A percentile compares a stretch with the other conserved stretches of the same genome.
Evolutionary conservation across 2,888 invertebrate genomes (phyloP).

Genomic region (Agrotis exclamationis): DNA sequence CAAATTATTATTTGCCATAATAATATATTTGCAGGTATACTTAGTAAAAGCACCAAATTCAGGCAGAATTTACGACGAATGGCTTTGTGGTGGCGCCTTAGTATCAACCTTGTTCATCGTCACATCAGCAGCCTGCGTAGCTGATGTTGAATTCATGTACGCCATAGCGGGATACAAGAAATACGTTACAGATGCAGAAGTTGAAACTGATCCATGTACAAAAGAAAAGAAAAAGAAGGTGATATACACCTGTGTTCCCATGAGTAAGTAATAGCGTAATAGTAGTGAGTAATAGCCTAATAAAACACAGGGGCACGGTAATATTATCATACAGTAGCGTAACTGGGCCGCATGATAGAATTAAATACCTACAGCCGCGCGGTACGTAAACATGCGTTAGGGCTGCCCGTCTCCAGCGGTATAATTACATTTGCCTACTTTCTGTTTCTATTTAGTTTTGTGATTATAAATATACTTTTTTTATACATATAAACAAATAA

Average conservation of each 20-base stretch:
- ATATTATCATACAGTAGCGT: no score
- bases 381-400: no score
- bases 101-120: slow-evolving; percentile 62
- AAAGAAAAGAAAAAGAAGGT: slow-evolving; percentile 70
- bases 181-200: slow-evolving; percentile 61
- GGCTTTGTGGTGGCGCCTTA: slow-evolving; percentile 74
- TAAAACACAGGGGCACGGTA: no score
- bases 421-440: no score
- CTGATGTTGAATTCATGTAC: slow-evolving; percentile 70
- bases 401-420: no score
- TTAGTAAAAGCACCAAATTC: slow-evolving; percentile 63
- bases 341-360: no score
- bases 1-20: neutral
- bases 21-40: slow-evolving; percentile 67
- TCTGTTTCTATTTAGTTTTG: no score
- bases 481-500: no score
- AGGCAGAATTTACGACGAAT: slow-evolving; percentile 62
- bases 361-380: no score
- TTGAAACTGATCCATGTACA: slow-evolving; percentile 70
- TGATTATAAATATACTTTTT: no score
- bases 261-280: slow-evolving; percentile 35
- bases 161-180: slow-evolving; percentile 72
- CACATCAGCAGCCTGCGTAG: slow-evolving; percentile 73
- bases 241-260: slow-evolving; percentile 47
- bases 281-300: no score